Percentiles rank a stretch among this genome's conserved stretches.
phyloP scores from a whole-genome alignment of 2,113 vertebrate species.

The western clawed frog (Xenopus tropicalis) region DNA sequence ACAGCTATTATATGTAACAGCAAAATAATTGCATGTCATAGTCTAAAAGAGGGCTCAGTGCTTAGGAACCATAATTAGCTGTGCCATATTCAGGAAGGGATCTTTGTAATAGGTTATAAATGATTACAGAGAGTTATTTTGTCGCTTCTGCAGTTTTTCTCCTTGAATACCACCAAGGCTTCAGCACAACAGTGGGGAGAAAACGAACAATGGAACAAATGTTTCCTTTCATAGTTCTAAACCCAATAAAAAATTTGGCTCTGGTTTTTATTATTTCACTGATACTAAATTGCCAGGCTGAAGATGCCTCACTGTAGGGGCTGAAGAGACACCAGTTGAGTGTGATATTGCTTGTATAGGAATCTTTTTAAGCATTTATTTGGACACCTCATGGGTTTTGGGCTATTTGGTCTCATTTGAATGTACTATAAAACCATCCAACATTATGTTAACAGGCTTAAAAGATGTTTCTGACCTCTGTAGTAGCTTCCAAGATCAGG shows the following conservation, averaged over 20 bases:
- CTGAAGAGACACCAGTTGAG: no score
- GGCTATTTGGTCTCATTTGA: no score
- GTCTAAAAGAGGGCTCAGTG: conserved; percentile 31
- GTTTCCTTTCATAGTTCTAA: conserved; percentile 8
- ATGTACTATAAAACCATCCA: neutral
- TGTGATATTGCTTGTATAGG: no score
- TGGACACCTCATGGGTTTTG: no score
- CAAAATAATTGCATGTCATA: conserved; percentile 40
- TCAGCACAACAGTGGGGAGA: neutral
- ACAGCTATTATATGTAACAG: conserved; percentile 35
- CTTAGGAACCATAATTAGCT: conserved; percentile 34
- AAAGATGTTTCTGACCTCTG: no score
- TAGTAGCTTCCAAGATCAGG: no score
- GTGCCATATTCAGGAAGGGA: conserved; percentile 29
- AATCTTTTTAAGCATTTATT: no score
- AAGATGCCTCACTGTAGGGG: no score
- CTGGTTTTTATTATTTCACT: no score
- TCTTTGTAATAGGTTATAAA: conserved; percentile 28
- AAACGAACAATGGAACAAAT: conserved; percentile 14
- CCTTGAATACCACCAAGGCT: neutral
- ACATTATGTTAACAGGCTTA: conserved; percentile 7
- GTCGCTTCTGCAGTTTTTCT: conserved; percentile 24
- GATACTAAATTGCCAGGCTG: no score
- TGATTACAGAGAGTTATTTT: conserved; percentile 30
- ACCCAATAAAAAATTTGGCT: no score